Evolutionary conservation across 2,888 invertebrate species (phyloP).

Genomic region (Andrena minutula): DNA sequence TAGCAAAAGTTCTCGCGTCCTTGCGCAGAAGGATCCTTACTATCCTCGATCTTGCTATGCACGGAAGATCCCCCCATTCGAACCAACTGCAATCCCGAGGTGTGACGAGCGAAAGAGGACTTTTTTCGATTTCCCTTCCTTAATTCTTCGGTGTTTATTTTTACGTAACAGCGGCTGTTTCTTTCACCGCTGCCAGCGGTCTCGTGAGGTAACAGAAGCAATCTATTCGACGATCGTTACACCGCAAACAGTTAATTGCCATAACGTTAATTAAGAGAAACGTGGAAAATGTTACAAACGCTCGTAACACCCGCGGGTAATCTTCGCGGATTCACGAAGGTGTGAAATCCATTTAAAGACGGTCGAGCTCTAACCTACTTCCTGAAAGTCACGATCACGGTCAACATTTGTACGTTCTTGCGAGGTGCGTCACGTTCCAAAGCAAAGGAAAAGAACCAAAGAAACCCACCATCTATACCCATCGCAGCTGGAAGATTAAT

Average conservation of each 20-base stretch:
- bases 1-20: background rate
- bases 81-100: background rate
- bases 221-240: constrained; percentile 20
- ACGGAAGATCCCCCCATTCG: background rate
- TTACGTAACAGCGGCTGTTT: constrained; percentile 40
- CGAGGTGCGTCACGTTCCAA: constrained; percentile 48
- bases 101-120: background rate
- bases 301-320: constrained; percentile 15
- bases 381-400: constrained; percentile 74
- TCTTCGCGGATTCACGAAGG: constrained; percentile 32
- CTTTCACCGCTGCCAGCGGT: constrained; percentile 27
- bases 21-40: background rate
- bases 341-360: constrained; percentile 68
- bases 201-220: constrained; percentile 36
- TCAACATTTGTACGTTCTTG: constrained; percentile 60
- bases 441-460: constrained; percentile 7
- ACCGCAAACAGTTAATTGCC: constrained; percentile 36
- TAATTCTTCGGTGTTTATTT: constrained; percentile 23
- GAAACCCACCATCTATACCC: background rate
- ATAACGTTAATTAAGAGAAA: constrained; percentile 47
- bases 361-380: constrained; percentile 69
- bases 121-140: background rate
- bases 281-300: constrained; percentile 19
- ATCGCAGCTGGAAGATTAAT: constrained; percentile 38
- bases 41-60: background rate